Percentiles rank a stretch among this genome's conserved stretches.
phyloP scores from a whole-genome alignment of 2,888 invertebrate genomes.

The Lepetodrilus schrolli region DNA sequence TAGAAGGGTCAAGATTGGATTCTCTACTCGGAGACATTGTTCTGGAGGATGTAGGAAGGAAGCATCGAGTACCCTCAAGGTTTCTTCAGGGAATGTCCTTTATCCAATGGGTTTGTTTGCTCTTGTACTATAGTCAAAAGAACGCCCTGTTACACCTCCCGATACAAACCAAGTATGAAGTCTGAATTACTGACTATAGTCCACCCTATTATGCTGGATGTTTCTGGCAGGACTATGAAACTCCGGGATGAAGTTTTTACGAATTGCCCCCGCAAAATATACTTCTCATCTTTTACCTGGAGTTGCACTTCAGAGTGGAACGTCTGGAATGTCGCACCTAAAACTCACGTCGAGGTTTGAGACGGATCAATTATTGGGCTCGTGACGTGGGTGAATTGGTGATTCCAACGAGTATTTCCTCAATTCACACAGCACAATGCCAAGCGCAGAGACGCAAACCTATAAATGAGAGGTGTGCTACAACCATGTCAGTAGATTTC shows the following conservation, averaged over 20 bases:
- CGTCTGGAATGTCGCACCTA: constrained; percentile 13
- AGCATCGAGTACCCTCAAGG: too few relatives aligned
- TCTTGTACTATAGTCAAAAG: not conserved
- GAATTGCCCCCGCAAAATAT: not conserved
- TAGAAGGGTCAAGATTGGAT: not conserved
- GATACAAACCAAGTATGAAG: constrained; percentile 1
- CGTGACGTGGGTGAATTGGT: not conserved
- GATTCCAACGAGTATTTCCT: constrained; percentile 12
- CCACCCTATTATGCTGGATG: constrained; percentile 7
- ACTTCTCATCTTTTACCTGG: not conserved
- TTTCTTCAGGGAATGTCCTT: constrained; percentile 1
- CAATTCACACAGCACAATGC: not conserved
- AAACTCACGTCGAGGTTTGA: not conserved
- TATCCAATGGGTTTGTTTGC: not conserved
- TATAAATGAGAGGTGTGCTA: constrained; percentile 11
- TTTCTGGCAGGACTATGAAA: not conserved
- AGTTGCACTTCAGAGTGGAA: not conserved
- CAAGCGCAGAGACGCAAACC: not conserved
- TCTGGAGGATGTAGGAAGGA: not conserved
- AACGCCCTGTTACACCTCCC: not conserved
- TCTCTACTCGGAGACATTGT: not conserved
- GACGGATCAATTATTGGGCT: constrained; percentile 9
- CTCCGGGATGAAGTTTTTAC: constrained; percentile 1
- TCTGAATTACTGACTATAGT: not conserved
- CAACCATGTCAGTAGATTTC: not conserved